phyloP scores from a whole-genome alignment of 2,797 vertebrate genomes.

The Apogon hyalosoma region DNA sequence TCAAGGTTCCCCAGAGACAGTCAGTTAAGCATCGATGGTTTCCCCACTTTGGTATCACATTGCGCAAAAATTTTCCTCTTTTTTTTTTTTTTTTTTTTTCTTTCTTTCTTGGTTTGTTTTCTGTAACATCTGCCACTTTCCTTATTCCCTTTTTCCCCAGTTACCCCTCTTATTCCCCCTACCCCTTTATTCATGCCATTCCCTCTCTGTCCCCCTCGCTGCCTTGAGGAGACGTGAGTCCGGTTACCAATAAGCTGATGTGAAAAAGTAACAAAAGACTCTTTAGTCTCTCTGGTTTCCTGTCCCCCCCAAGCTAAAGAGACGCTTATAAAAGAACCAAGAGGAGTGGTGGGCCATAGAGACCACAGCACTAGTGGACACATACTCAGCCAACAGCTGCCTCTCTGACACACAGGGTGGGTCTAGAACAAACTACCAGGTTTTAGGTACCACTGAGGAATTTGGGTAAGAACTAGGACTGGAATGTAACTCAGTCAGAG shows the following conservation, averaged over 20 bases:
- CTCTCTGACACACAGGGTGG: constrained; percentile 46
- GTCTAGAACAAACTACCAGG: constrained; percentile 42
- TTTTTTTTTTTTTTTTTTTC: no score
- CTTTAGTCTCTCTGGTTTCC: constrained; percentile 80
- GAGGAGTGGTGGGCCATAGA: constrained; percentile 55
- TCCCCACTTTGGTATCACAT: background rate
- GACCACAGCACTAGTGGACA: constrained; percentile 43
- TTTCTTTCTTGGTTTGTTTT: background rate
- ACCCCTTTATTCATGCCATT: constrained; percentile 30
- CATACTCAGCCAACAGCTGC: constrained; percentile 62
- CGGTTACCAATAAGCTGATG: constrained; percentile 82
- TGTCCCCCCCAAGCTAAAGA: constrained; percentile 74
- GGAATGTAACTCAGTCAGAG: constrained; percentile 62
- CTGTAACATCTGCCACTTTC: constrained; percentile 5
- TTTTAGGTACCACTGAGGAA: constrained; percentile 66
- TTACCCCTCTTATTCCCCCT: constrained; percentile 20
- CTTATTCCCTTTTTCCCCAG: constrained; percentile 1
- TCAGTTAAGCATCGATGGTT: background rate
- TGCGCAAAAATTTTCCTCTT: background rate
- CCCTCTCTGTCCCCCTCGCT: constrained; percentile 57
- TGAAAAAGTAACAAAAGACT: constrained; percentile 77
- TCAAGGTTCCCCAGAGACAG: no score
- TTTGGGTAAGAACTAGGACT: constrained; percentile 41
- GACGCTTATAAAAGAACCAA: constrained; percentile 69
- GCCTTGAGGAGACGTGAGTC: constrained; percentile 78